A percentile compares a stretch with the other conserved stretches of the same genome.
phyloP scores from a whole-genome alignment of 2,888 invertebrate species.

The Corythucha ciliata region DNA sequence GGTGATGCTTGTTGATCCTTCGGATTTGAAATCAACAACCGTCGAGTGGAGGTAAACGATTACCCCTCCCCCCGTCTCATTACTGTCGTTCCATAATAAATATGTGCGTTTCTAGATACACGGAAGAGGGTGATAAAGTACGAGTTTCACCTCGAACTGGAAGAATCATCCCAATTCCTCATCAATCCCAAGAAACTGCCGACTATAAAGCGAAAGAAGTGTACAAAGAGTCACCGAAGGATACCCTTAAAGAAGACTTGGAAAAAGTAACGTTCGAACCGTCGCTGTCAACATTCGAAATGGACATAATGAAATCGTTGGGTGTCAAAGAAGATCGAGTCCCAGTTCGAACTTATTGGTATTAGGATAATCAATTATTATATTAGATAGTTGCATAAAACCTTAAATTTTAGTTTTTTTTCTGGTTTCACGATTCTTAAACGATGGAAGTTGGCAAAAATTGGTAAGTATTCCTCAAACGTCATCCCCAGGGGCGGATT shows the following conservation, averaged over 20 bases:
- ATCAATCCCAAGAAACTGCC: slow-evolving; percentile 62
- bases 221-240: slow-evolving; percentile 57
- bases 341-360: slow-evolving; percentile 75
- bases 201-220: slow-evolving; percentile 69
- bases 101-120: slow-evolving; percentile 44
- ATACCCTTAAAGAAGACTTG: slow-evolving; percentile 56
- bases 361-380: no score
- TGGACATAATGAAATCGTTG: slow-evolving; percentile 89
- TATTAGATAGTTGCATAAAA: no score
- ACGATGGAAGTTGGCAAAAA: no score
- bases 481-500: no score
- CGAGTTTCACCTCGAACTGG: slow-evolving; percentile 77
- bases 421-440: no score
- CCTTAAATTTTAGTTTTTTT: no score
- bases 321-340: slow-evolving; percentile 73
- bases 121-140: slow-evolving; percentile 76
- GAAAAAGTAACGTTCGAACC: slow-evolving; percentile 66
- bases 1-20: slow-evolving; percentile 75
- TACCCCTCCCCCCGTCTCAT: neutral
- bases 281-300: slow-evolving; percentile 76
- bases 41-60: slow-evolving; percentile 71
- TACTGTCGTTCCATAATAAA: neutral
- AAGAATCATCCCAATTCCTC: slow-evolving; percentile 78
- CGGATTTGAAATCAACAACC: slow-evolving; percentile 54
- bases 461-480: no score